Conservation (phyloP, 2,797 vertebrate genomes). For the Vultur gryphus region DNA sequence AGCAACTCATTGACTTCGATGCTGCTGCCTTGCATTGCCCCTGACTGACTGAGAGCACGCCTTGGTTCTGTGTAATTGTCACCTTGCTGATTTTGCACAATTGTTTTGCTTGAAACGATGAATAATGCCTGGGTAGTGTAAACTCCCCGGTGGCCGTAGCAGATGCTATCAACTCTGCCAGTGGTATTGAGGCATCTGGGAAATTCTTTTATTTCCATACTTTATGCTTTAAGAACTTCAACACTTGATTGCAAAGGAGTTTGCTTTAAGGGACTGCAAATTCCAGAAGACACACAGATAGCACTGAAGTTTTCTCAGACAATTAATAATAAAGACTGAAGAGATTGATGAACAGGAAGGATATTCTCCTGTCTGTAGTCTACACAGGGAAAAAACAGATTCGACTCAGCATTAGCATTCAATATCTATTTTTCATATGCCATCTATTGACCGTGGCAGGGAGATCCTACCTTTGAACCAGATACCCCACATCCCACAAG, state of each 20-base stretch:
- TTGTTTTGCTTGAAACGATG: background rate
- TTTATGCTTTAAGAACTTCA: background rate
- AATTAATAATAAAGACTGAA: background rate
- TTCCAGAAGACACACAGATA: background rate
- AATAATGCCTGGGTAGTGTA: background rate
- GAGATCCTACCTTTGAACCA: background rate
- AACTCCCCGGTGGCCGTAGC: background rate
- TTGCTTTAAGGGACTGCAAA: background rate
- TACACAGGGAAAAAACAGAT: background rate
- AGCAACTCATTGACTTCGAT: background rate
- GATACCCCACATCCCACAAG: background rate
- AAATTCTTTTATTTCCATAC: background rate
- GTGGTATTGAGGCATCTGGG: background rate
- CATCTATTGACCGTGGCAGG: background rate
- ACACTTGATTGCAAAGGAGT: background rate
- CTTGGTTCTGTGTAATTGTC: background rate
- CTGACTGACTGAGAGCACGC: background rate
- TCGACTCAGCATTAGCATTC: background rate
- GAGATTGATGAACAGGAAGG: background rate
- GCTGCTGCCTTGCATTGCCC: background rate
- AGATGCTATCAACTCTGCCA: background rate
- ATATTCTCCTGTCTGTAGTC: background rate
- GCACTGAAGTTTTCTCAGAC: background rate
- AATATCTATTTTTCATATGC: background rate
- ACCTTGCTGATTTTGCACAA: background rate